Evolutionary conservation across 2,797 vertebrate species (phyloP).

Genomic region (Benthosema pterotum): DNA sequence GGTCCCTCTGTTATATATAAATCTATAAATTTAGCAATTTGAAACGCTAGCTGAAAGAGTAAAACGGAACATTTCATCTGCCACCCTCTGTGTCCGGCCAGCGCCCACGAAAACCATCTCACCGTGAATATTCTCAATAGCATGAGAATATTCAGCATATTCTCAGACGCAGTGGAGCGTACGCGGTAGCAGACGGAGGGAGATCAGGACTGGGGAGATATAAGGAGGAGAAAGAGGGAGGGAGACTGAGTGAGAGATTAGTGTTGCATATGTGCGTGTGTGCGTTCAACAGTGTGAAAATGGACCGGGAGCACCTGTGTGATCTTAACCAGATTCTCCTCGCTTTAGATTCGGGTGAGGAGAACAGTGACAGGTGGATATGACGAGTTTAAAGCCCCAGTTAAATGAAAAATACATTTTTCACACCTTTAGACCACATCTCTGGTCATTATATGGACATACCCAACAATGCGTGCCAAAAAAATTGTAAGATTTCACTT

Average conservation of each 20-base stretch:
- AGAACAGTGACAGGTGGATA: constrained; percentile 53
- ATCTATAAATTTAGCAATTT: constrained; percentile 50
- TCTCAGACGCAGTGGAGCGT: constrained; percentile 43
- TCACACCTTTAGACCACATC: too few relatives aligned
- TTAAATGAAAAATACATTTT: constrained; percentile 22
- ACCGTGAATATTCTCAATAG: constrained; percentile 60
- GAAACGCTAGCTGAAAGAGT: too few relatives aligned
- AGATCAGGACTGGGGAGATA: constrained; percentile 21
- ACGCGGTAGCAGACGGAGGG: constrained; percentile 39
- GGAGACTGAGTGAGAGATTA: constrained; percentile 30
- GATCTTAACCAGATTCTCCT: constrained; percentile 66
- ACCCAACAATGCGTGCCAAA: too few relatives aligned
- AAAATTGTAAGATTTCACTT: too few relatives aligned
- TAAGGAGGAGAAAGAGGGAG: constrained; percentile 28
- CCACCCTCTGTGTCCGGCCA: too few relatives aligned
- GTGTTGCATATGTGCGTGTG: constrained; percentile 4
- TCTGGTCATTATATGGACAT: too few relatives aligned
- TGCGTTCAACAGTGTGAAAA: constrained; percentile 59
- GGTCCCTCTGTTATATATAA: constrained; percentile 9
- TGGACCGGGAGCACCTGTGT: constrained; percentile 55
- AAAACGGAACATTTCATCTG: too few relatives aligned
- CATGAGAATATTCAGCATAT: too few relatives aligned
- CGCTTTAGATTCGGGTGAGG: constrained; percentile 48
- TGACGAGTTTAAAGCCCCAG: constrained; percentile 45
- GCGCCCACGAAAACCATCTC: too few relatives aligned